Evolutionary conservation across 2,113 vertebrate genomes (phyloP).

Genomic region (Tauraco erythrolophus): DNA sequence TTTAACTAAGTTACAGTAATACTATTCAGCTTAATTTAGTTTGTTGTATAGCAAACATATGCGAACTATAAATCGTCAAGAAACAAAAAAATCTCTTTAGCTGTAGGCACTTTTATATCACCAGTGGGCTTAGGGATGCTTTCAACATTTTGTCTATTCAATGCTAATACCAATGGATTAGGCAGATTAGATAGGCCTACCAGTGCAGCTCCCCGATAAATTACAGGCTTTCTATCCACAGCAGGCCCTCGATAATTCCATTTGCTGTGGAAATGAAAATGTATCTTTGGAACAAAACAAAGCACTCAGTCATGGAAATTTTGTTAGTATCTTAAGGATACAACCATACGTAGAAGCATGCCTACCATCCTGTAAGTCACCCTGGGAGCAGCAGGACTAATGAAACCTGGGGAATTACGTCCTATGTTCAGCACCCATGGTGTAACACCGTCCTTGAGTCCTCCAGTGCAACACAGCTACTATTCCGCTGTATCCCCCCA

Average conservation of each 20-base stretch:
- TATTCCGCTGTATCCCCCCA: not conserved
- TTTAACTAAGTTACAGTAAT: constrained; percentile 23
- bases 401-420: not conserved
- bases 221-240: constrained; percentile 1
- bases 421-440: not conserved
- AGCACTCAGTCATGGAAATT: not conserved
- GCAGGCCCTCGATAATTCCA: not conserved
- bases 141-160: constrained; percentile 19
- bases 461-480: not conserved
- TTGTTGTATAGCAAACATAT: constrained; percentile 9
- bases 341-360: not conserved
- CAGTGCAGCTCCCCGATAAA: not conserved
- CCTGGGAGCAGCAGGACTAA: not conserved
- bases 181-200: constrained; percentile 15
- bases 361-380: not conserved
- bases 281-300: not conserved
- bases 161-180: constrained; percentile 5
- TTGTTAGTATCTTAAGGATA: not conserved
- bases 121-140: not conserved
- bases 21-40: not conserved
- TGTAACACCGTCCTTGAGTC: not conserved
- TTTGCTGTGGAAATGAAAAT: constrained; percentile 15
- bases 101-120: not conserved
- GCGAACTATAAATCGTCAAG: constrained; percentile 35
- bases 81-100: constrained; percentile 6